Conservation (phyloP, 1,140 invertebrate genomes). For the Portunus trituberculatus region DNA sequence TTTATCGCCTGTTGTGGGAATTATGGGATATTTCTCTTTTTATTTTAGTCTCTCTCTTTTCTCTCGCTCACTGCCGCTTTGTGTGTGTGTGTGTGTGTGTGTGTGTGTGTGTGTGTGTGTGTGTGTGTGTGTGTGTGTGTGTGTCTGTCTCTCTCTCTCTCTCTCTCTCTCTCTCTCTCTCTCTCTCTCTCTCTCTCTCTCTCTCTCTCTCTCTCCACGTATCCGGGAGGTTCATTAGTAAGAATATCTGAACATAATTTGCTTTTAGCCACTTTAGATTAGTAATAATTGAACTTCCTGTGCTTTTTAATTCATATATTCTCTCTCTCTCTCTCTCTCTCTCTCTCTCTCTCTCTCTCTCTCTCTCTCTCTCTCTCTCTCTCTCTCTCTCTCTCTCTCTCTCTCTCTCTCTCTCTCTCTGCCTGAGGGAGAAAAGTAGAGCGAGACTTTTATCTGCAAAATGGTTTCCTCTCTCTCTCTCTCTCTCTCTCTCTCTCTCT, state of each 20-base stretch:
- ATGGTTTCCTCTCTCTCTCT: conserved; percentile 33
- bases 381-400: background rate
- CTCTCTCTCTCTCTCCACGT: background rate
- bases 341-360: conserved; percentile 13
- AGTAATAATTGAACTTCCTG: conserved; percentile 53
- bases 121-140: background rate
- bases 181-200: background rate
- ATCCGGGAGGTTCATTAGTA: conserved; percentile 27
- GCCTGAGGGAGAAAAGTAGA: conserved; percentile 27
- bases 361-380: background rate
- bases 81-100: background rate
- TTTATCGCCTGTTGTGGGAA: too few species aligned
- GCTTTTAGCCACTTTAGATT: conserved; percentile 7
- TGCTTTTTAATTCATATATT: background rate
- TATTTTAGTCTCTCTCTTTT: background rate
- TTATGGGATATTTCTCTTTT: too few species aligned
- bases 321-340: background rate
- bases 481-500: background rate
- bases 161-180: conserved; percentile 45
- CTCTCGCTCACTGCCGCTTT: background rate
- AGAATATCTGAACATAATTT: conserved; percentile 25
- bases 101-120: background rate
- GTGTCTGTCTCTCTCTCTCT: background rate
- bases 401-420: background rate
- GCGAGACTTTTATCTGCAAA: conserved; percentile 36